phyloP scores from a whole-genome alignment of 2,797 vertebrate genomes.

The Anolis apletophallus region DNA sequence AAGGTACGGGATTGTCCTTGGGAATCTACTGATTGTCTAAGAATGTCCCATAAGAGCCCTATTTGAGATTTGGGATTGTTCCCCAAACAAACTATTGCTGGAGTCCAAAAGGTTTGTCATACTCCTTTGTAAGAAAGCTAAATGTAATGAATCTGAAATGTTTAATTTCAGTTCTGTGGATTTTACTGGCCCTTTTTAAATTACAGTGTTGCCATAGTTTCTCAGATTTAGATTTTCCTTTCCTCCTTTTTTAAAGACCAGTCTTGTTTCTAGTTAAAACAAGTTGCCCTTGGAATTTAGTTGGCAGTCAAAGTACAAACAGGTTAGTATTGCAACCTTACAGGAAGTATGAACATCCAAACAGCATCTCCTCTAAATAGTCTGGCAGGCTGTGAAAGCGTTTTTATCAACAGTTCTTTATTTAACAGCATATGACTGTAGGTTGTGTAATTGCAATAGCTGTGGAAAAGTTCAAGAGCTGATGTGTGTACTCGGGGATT shows the following conservation, averaged over 20 bases:
- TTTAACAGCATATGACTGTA: background rate
- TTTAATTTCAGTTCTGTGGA: slow-evolving; percentile 1
- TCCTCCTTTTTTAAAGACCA: background rate
- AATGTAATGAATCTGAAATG: background rate
- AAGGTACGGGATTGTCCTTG: no score
- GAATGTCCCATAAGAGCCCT: background rate
- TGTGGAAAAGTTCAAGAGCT: background rate
- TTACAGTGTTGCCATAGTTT: slow-evolving; percentile 3
- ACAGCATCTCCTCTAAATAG: background rate
- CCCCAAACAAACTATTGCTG: background rate
- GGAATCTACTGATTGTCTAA: background rate
- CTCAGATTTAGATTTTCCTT: background rate
- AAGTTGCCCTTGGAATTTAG: background rate
- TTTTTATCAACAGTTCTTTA: background rate
- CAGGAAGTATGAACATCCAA: background rate
- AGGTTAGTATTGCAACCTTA: background rate
- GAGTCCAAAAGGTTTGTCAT: background rate
- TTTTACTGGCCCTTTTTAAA: background rate
- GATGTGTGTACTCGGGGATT: background rate
- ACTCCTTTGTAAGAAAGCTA: background rate
- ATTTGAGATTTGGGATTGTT: slow-evolving; percentile 1
- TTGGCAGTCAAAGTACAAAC: background rate
- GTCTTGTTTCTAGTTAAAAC: background rate
- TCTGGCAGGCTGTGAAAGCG: background rate
- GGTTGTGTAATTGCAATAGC: background rate